These are phyloP conservation scores for Rhadina sibilatrix DNA, from an alignment of 2,113 vertebrate species.

Conservation along the genomic window DNA sequence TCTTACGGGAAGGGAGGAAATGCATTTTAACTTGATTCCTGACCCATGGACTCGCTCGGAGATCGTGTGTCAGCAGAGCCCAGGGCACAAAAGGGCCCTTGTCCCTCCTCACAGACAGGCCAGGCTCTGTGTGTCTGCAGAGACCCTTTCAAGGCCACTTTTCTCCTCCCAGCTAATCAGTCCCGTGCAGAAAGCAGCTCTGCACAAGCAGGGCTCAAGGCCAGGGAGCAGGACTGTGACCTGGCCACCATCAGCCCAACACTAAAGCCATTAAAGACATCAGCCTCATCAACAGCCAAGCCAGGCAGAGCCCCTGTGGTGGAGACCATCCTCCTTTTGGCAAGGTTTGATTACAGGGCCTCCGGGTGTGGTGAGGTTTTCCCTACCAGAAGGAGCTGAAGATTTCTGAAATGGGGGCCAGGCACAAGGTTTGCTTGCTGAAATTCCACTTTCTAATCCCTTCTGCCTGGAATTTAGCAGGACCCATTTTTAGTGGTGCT, in stretches of 20 bases:
- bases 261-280: background rate
- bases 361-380: background rate
- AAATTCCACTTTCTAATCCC: background rate
- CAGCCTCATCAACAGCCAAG: background rate
- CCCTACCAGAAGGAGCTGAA: background rate
- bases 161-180: background rate
- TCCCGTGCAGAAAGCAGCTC: background rate
- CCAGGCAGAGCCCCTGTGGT: background rate
- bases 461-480: background rate
- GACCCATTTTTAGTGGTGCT: background rate
- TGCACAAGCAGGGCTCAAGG: background rate
- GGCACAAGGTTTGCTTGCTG: fast-evolving
- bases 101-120: background rate
- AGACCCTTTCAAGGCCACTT: background rate
- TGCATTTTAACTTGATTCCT: background rate
- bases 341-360: background rate
- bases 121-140: background rate
- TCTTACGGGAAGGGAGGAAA: background rate
- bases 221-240: background rate
- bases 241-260: background rate
- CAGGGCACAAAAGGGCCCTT: slow-evolving; percentile 38
- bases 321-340: background rate
- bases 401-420: background rate
- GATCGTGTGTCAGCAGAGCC: background rate
- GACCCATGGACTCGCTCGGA: background rate